Conservation (phyloP, 2,113 vertebrate genomes). For the Bubo blakistoni region DNA sequence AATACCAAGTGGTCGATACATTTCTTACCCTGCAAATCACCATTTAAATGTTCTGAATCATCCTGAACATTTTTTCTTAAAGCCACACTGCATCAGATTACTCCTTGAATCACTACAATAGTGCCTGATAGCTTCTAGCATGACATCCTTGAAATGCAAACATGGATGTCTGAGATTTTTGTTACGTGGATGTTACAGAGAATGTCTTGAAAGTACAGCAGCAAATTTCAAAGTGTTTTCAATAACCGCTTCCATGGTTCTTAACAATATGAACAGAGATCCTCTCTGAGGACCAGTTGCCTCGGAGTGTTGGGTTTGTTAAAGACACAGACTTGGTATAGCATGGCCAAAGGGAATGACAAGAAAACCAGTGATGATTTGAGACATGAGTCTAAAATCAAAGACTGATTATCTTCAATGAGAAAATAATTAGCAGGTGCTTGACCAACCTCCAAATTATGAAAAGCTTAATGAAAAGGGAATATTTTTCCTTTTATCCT, state of each 20-base stretch:
- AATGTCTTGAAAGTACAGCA: background rate
- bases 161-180: background rate
- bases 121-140: background rate
- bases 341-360: background rate
- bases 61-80: background rate
- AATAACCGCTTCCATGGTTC: background rate
- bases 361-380: background rate
- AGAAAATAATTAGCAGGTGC: slow-evolving; percentile 6
- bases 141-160: background rate
- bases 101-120: background rate
- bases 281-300: background rate
- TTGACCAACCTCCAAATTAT: background rate
- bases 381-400: background rate
- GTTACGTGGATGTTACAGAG: background rate
- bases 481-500: background rate
- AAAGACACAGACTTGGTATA: background rate
- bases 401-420: background rate
- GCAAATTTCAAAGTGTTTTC: background rate
- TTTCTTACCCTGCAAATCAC: slow-evolving; percentile 43
- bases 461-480: background rate
- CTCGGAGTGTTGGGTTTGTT: background rate
- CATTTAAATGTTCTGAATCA: slow-evolving; percentile 32
- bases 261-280: background rate
- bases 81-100: slow-evolving; percentile 30
- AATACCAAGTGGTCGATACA: slow-evolving; percentile 20